Percentiles rank a stretch among this genome's conserved stretches.
Evolutionary conservation across 2,888 invertebrate species (phyloP).

Genomic region (Pristionchus arcanus): DNA sequence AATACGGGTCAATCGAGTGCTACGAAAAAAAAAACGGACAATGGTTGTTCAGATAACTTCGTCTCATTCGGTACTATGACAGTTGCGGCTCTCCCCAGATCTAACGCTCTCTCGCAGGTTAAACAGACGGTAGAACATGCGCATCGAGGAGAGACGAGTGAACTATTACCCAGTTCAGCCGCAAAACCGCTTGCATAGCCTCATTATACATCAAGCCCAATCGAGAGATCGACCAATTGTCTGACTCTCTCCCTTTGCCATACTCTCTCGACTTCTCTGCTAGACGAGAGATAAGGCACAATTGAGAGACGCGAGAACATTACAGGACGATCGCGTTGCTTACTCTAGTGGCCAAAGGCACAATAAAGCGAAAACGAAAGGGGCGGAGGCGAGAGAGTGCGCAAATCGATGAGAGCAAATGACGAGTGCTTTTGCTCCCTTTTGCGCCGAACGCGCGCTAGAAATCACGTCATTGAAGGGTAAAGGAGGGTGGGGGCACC

Average conservation of each 20-base stretch:
- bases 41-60: constrained; percentile 12
- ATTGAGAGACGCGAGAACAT: neutral
- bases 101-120: no score
- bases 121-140: no score
- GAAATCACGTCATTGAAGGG: constrained; percentile 29
- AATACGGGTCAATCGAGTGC: constrained; percentile 6
- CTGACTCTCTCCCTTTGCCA: no score
- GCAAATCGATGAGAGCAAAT: neutral
- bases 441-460: neutral
- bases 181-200: neutral
- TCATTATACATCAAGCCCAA: neutral
- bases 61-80: no score
- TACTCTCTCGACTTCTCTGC: no score
- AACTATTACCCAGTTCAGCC: neutral
- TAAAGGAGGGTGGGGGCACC: neutral
- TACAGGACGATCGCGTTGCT: neutral
- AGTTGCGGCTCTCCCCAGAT: no score
- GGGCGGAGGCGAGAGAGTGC: neutral
- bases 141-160: no score
- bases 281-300: no score
- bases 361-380: neutral
- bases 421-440: constrained; percentile 14
- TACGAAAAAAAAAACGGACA: neutral
- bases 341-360: neutral
- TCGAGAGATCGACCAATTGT: neutral